A percentile compares a stretch with the other conserved stretches of the same genome.
phyloP scores from a whole-genome alignment of 1,140 invertebrate genomes.

The Lepidurus packardi region DNA sequence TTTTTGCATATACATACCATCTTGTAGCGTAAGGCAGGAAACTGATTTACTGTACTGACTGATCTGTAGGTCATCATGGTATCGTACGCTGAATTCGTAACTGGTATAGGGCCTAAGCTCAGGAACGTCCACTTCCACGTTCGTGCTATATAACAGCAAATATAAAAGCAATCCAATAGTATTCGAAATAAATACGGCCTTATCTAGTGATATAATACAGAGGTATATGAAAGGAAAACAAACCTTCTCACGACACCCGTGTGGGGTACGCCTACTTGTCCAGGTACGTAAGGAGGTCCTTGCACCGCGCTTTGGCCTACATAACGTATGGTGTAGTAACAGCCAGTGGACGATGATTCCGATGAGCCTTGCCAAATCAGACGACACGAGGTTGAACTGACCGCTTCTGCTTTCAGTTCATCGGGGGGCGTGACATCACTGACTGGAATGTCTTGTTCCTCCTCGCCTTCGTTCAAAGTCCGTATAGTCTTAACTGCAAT shows the following conservation, averaged over 20 bases:
- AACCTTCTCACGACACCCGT: background rate
- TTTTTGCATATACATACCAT: background rate
- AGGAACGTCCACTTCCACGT: constrained; percentile 46
- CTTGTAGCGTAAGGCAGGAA: constrained; percentile 27
- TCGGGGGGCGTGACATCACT: constrained; percentile 42
- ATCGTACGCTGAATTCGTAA: constrained; percentile 55
- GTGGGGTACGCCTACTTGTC: background rate
- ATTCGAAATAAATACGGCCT: no score
- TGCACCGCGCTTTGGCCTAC: constrained; percentile 34
- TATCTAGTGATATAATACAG: no score
- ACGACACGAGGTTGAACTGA: constrained; percentile 48
- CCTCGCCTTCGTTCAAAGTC: constrained; percentile 37
- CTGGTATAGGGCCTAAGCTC: constrained; percentile 54
- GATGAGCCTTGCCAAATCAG: constrained; percentile 46
- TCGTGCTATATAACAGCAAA: constrained; percentile 43
- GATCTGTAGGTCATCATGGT: constrained; percentile 25
- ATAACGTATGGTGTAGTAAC: constrained; percentile 50
- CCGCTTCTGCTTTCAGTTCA: constrained; percentile 48
- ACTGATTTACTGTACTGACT: constrained; percentile 28
- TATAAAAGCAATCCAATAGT: no score
- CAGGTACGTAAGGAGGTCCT: background rate
- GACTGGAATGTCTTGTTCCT: constrained; percentile 24
- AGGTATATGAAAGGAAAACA: constrained; percentile 27
- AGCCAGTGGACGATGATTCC: constrained; percentile 40
- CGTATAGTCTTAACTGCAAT: constrained; percentile 40